Evolutionary conservation across 2,797 vertebrate genomes (phyloP).

Genomic region (Hydrocynus forskahlii): DNA sequence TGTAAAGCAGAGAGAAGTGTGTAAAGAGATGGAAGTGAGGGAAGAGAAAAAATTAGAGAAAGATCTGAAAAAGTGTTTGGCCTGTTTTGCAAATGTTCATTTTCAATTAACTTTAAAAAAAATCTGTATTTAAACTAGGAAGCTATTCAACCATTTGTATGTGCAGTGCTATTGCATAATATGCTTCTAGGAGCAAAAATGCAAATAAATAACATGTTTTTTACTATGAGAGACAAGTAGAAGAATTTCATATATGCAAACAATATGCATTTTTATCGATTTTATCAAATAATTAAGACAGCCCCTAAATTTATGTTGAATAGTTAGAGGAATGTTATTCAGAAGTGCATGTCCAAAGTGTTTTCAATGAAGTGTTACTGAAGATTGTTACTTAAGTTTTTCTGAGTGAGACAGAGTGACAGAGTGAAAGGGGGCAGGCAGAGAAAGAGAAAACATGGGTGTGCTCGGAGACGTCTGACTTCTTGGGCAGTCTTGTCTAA

Average conservation of each 20-base stretch:
- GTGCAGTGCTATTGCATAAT: too few relatives aligned
- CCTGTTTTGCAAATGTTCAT: background rate
- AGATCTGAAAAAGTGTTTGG: background rate
- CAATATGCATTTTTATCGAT: too few relatives aligned
- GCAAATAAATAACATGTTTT: too few relatives aligned
- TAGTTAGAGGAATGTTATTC: background rate
- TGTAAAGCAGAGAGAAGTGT: background rate
- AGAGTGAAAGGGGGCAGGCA: background rate
- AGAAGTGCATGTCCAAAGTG: background rate
- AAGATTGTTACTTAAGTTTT: too few relatives aligned
- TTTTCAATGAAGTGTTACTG: background rate
- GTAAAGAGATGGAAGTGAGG: background rate
- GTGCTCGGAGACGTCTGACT: background rate
- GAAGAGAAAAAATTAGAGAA: background rate
- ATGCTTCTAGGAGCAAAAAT: too few relatives aligned
- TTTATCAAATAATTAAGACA: too few relatives aligned
- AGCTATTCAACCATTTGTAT: too few relatives aligned
- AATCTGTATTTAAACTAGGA: too few relatives aligned
- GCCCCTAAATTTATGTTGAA: background rate
- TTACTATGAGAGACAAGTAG: too few relatives aligned
- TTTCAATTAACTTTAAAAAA: too few relatives aligned
- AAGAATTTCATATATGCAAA: too few relatives aligned
- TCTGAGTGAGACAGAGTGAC: too few relatives aligned
- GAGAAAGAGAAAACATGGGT: background rate
- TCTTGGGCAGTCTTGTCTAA: background rate